A percentile compares a stretch with the other conserved stretches of the same genome.
These are phyloP conservation scores for Diadromus collaris DNA, from an alignment of 2,888 invertebrate species.

Conservation along the genomic window DNA sequence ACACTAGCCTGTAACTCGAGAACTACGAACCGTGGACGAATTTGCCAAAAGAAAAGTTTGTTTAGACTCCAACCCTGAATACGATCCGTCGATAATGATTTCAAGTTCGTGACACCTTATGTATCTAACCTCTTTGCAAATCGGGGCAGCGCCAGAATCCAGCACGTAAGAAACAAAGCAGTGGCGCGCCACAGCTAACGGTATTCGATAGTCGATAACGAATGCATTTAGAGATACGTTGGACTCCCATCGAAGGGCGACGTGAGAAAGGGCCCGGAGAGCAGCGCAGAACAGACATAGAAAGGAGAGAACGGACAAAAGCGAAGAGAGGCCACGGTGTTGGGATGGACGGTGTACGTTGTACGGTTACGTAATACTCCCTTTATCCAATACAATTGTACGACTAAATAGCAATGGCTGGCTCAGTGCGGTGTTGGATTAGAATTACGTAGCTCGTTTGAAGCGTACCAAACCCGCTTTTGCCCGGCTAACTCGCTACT, in stretches of 20 bases:
- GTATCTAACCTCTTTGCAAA: neutral
- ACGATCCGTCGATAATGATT: neutral
- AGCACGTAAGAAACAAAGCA: neutral
- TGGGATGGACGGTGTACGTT: conserved; percentile 30
- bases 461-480: conserved; percentile 69
- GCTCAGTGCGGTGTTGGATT: conserved; percentile 76
- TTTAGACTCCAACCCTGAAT: neutral
- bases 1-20: neutral
- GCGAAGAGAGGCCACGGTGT: conserved; percentile 31
- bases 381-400: conserved; percentile 76
- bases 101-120: neutral
- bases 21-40: neutral
- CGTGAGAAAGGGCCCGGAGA: neutral
- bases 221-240: conserved; percentile 1
- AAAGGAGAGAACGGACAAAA: conserved; percentile 37
- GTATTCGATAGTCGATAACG: neutral
- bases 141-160: neutral
- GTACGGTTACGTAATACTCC: conserved; percentile 57
- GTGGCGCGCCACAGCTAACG: neutral
- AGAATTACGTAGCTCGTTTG: conserved; percentile 78
- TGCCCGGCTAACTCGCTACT: conserved; percentile 56
- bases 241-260: neutral
- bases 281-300: neutral
- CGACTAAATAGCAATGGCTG: conserved; percentile 76
- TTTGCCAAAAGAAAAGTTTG: neutral